phyloP scores from a whole-genome alignment of 2,888 invertebrate genomes.

The Endomychus coccineus region DNA sequence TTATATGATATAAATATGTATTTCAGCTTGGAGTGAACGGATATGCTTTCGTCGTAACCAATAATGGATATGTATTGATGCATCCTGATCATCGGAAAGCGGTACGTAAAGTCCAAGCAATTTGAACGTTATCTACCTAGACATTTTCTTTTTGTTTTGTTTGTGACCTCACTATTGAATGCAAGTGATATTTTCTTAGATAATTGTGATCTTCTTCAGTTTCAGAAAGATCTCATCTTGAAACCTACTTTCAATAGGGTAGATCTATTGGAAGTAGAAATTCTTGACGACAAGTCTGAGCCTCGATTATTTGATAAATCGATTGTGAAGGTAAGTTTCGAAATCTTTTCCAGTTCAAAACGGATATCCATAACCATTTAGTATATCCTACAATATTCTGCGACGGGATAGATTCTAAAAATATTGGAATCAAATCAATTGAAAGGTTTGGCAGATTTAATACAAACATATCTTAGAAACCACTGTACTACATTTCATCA shows the following conservation, averaged over 20 bases:
- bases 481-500: no score
- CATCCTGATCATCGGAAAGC: slow-evolving; percentile 91
- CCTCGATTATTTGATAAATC: slow-evolving; percentile 66
- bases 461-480: no score
- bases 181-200: no score
- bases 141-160: background rate
- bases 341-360: slow-evolving; percentile 1
- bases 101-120: slow-evolving; percentile 49
- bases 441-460: no score
- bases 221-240: slow-evolving; percentile 48
- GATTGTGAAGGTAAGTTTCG: slow-evolving; percentile 37
- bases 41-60: slow-evolving; percentile 90
- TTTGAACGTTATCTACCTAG: background rate
- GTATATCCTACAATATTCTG: no score
- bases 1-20: no score
- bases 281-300: slow-evolving; percentile 56
- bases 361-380: no score
- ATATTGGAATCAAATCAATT: no score
- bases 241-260: slow-evolving; percentile 97
- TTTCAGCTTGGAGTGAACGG: slow-evolving; percentile 86
- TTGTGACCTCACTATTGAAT: no score
- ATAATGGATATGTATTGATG: slow-evolving; percentile 88
- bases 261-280: slow-evolving; percentile 91
- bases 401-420: no score
- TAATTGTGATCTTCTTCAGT: no score